Conservation (phyloP, 2,888 invertebrate species). For the Panzeria rudis region DNA sequence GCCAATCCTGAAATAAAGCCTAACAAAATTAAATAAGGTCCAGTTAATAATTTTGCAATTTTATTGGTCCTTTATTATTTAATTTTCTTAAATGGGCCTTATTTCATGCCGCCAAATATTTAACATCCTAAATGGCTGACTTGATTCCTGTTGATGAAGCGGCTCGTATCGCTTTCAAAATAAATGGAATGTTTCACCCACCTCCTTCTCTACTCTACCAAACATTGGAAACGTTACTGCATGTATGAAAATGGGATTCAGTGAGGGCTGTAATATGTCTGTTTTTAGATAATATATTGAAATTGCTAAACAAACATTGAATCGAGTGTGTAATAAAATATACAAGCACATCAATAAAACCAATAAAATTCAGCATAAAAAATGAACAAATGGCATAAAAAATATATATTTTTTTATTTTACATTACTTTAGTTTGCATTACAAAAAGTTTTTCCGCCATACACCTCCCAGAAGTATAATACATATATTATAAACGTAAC, state of each 20-base stretch:
- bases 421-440: conserved; percentile 23
- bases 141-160: not conserved
- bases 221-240: not conserved
- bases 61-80: too few species aligned
- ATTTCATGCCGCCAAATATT: too few species aligned
- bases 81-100: too few species aligned
- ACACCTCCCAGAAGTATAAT: not conserved
- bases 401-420: conserved; percentile 27
- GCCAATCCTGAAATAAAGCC: too few species aligned
- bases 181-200: too few species aligned
- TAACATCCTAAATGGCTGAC: not conserved
- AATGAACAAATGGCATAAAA: conserved; percentile 59
- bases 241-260: too few species aligned
- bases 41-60: too few species aligned
- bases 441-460: conserved; percentile 35
- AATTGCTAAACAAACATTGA: conserved; percentile 76
- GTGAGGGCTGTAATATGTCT: too few species aligned
- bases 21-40: too few species aligned
- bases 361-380: conserved; percentile 77
- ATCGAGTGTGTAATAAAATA: conserved; percentile 80
- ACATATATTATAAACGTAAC: not conserved
- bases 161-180: too few species aligned
- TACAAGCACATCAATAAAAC: conserved; percentile 74
- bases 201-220: too few species aligned
- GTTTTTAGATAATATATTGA: conserved; percentile 78